Conservation (phyloP, 1,140 invertebrate genomes). For the honey bee (Apis mellifera) region DNA sequence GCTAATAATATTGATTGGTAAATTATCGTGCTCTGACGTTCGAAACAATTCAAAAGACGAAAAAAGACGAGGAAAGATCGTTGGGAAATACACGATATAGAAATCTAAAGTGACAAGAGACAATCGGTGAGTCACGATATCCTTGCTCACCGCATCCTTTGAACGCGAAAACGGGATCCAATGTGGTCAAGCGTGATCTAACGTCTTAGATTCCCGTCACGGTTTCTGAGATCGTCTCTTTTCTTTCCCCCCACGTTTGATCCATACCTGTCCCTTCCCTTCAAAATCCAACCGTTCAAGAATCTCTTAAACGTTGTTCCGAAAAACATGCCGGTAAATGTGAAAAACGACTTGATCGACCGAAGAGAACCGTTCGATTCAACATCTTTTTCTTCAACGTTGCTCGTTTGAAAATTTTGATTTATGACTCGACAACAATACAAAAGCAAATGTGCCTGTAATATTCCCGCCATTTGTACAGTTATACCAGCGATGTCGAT, state of each 20-base stretch:
- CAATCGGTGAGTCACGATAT: conserved; percentile 38
- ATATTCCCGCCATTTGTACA: not conserved
- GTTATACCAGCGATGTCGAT: not conserved
- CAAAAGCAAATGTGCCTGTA: not conserved
- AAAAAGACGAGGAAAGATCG: not conserved
- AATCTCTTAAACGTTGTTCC: conserved; percentile 15
- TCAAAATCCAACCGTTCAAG: not conserved
- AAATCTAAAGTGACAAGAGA: conserved; percentile 12
- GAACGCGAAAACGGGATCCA: conserved; percentile 21
- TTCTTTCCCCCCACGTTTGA: not conserved
- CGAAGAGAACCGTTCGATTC: not conserved
- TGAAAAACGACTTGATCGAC: not conserved
- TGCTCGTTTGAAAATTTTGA: not conserved
- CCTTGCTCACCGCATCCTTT: conserved; percentile 36
- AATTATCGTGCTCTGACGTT: too few relatives aligned
- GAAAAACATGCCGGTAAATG: not conserved
- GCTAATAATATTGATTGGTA: too few relatives aligned
- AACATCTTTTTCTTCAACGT: not conserved
- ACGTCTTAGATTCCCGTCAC: conserved; percentile 38
- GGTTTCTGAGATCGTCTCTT: conserved; percentile 5
- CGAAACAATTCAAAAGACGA: not conserved
- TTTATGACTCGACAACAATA: not conserved
- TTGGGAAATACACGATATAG: not conserved
- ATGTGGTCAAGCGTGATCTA: not conserved
- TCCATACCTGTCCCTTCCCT: not conserved